Conservation (phyloP, 2,113 vertebrate species). For the Blennius ocellaris region DNA sequence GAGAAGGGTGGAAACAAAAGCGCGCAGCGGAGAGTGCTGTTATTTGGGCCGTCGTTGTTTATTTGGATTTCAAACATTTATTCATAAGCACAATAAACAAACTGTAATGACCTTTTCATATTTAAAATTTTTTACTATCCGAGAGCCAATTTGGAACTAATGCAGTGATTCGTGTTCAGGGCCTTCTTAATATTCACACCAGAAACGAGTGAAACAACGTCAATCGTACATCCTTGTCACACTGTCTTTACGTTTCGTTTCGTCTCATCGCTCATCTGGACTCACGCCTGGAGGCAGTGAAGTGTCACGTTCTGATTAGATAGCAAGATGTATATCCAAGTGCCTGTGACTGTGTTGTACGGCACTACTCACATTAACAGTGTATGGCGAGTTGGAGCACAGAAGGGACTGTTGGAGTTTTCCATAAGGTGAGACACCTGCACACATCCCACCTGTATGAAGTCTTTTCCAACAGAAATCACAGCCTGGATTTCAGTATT, state of each 20-base stretch:
- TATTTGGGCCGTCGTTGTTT: not conserved
- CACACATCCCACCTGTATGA: not conserved
- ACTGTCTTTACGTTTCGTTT: not conserved
- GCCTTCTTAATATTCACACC: not conserved
- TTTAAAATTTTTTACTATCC: not conserved
- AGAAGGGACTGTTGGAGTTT: not conserved
- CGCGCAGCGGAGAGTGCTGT: not conserved
- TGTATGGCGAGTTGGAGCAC: not conserved
- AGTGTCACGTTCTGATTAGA: not conserved
- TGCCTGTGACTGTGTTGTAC: not conserved
- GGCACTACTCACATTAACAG: not conserved
- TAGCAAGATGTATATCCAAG: not conserved
- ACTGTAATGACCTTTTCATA: not conserved
- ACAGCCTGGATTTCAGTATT: constrained; percentile 5
- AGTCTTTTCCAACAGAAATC: not conserved
- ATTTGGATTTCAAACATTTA: not conserved
- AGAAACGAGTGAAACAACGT: not conserved
- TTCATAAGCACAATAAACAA: not conserved
- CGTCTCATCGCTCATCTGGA: not conserved
- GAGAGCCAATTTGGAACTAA: not conserved
- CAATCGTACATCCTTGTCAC: not conserved
- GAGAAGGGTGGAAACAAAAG: constrained; percentile 24
- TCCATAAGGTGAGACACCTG: constrained; percentile 22
- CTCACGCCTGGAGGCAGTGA: not conserved
- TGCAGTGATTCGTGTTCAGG: not conserved